Percentiles rank a stretch among this genome's conserved stretches.
phyloP scores from a whole-genome alignment of 2,797 vertebrate genomes.

The Rhadinocentrus ornatus region DNA sequence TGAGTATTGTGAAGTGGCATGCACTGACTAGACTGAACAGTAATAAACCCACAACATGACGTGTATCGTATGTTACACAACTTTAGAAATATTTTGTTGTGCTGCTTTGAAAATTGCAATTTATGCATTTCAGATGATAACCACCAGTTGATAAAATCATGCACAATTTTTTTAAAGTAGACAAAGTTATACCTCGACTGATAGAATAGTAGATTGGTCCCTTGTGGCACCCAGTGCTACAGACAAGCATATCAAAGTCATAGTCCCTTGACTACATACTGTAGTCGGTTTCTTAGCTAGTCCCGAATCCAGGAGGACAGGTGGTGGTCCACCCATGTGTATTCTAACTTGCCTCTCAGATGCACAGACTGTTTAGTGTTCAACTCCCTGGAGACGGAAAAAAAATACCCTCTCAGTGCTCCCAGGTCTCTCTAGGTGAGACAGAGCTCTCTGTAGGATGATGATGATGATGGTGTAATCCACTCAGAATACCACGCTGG shows the following conservation, averaged over 20 bases:
- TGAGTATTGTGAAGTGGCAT: slow-evolving; percentile 55
- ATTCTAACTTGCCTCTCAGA: background rate
- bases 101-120: slow-evolving; percentile 53
- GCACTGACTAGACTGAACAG: slow-evolving; percentile 38
- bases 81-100: slow-evolving; percentile 35
- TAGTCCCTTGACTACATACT: background rate
- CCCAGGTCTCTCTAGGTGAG: background rate
- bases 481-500: background rate
- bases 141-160: slow-evolving; percentile 51
- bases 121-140: slow-evolving; percentile 48
- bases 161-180: slow-evolving; percentile 75
- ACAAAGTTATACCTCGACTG: slow-evolving; percentile 26
- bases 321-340: background rate
- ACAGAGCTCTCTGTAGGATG: background rate
- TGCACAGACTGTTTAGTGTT: background rate
- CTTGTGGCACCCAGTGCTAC: background rate
- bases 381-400: background rate
- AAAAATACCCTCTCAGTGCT: background rate
- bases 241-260: slow-evolving; percentile 7
- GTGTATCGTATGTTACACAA: slow-evolving; percentile 39
- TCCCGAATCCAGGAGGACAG: background rate
- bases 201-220: background rate
- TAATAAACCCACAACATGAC: slow-evolving; percentile 44
- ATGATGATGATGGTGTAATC: background rate
- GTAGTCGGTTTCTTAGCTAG: background rate